These are phyloP conservation scores for Xiphorhynchus erythropygius DNA, from an alignment of 2,797 vertebrate species.

Conservation along the genomic window DNA sequence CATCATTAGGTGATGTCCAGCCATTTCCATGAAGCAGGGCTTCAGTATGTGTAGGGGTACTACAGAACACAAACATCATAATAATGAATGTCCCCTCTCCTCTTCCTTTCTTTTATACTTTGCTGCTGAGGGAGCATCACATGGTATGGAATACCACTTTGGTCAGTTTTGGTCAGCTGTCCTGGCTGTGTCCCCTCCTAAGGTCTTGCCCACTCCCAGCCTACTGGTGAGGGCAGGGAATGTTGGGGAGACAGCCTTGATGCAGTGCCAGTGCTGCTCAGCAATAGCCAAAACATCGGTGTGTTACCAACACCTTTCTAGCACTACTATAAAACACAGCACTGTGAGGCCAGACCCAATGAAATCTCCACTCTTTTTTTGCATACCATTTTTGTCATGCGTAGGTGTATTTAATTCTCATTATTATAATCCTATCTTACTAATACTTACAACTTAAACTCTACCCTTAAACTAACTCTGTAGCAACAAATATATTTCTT, in stretches of 20 bases:
- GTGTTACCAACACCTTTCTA: not conserved
- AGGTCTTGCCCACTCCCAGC: not conserved
- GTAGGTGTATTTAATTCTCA: not conserved
- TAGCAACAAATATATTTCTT: not conserved
- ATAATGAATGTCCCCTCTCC: not conserved
- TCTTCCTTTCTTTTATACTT: not conserved
- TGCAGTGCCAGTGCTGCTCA: not conserved
- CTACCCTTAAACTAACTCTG: not conserved
- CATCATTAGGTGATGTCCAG: not conserved
- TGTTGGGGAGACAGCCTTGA: not conserved
- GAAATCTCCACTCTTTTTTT: not conserved
- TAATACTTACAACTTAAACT: not conserved
- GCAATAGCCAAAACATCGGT: not conserved
- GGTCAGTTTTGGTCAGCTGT: not conserved
- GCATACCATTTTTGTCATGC: not conserved
- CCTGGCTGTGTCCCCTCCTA: not conserved
- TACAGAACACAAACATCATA: fast-evolving
- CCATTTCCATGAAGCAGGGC: not conserved
- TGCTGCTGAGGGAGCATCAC: not conserved
- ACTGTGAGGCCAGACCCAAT: not conserved
- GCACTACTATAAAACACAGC: not conserved
- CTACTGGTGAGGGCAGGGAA: not conserved
- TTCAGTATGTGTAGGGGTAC: not conserved
- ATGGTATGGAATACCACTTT: not conserved
- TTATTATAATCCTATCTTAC: not conserved